A percentile compares a stretch with the other conserved stretches of the same genome.
phyloP scores from a whole-genome alignment of 1,140 invertebrate genomes.

The Maniola jurtina region DNA sequence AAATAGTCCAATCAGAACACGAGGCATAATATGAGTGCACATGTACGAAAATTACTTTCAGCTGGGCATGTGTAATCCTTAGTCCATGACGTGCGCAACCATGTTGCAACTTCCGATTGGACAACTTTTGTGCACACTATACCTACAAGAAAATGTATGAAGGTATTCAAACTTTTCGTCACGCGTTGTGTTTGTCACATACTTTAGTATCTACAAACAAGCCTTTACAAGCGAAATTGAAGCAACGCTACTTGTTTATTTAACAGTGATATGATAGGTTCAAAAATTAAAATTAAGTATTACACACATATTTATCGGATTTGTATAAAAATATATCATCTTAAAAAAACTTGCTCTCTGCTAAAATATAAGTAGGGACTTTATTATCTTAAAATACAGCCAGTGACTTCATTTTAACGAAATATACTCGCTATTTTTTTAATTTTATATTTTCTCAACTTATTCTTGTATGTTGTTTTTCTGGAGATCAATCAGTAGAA shows the following conservation, averaged over 20 bases:
- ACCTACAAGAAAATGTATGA: too few species aligned
- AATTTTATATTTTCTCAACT: background rate
- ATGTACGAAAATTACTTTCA: too few species aligned
- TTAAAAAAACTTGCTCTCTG: constrained; percentile 18
- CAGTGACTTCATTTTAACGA: background rate
- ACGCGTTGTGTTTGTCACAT: too few species aligned
- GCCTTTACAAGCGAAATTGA: constrained; percentile 17
- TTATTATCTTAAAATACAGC: background rate
- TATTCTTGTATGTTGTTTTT: background rate
- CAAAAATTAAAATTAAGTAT: constrained; percentile 9
- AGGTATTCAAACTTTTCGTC: too few species aligned
- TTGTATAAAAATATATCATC: constrained; percentile 34
- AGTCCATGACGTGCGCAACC: too few species aligned
- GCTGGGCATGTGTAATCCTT: too few species aligned
- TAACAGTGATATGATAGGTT: constrained; percentile 25
- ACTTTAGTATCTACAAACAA: constrained; percentile 17
- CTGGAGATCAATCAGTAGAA: constrained; percentile 1
- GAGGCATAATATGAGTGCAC: too few species aligned
- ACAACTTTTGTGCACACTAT: too few species aligned
- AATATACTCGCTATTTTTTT: background rate
- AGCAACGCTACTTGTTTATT: constrained; percentile 13
- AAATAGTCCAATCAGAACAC: too few species aligned
- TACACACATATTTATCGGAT: background rate
- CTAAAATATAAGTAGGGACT: background rate
- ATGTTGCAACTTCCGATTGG: too few species aligned